These are phyloP conservation scores for Euleptes europaea DNA, from an alignment of 2,113 vertebrate species.

Conservation along the genomic window DNA sequence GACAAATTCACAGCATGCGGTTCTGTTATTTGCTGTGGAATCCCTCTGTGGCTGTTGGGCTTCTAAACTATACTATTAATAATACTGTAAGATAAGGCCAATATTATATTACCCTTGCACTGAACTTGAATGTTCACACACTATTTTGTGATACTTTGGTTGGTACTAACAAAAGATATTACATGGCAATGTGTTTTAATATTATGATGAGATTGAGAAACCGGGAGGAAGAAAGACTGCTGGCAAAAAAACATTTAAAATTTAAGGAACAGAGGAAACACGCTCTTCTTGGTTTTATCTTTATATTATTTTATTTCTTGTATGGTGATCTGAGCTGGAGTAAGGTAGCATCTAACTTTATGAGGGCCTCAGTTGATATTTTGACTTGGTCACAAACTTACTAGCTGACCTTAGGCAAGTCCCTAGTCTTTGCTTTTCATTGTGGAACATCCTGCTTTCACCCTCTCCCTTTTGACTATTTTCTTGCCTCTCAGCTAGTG, in stretches of 20 bases:
- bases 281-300: neutral
- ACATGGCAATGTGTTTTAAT: neutral
- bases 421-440: neutral
- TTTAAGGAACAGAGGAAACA: neutral
- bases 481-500: neutral
- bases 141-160: too few relatives aligned
- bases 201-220: neutral
- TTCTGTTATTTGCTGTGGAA: neutral
- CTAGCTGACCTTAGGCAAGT: neutral
- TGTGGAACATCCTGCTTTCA: neutral
- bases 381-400: neutral
- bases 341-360: neutral
- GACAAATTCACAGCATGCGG: neutral
- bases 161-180: too few relatives aligned
- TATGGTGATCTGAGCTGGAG: neutral
- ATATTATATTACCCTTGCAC: neutral
- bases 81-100: neutral
- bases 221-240: neutral
- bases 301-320: neutral
- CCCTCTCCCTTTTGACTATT: neutral
- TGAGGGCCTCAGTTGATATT: neutral
- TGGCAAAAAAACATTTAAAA: neutral
- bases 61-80: neutral
- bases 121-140: too few relatives aligned
- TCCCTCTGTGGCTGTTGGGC: neutral